These are phyloP conservation scores for Noctua pronuba DNA, from an alignment of 2,888 invertebrate genomes.

Conservation along the genomic window DNA sequence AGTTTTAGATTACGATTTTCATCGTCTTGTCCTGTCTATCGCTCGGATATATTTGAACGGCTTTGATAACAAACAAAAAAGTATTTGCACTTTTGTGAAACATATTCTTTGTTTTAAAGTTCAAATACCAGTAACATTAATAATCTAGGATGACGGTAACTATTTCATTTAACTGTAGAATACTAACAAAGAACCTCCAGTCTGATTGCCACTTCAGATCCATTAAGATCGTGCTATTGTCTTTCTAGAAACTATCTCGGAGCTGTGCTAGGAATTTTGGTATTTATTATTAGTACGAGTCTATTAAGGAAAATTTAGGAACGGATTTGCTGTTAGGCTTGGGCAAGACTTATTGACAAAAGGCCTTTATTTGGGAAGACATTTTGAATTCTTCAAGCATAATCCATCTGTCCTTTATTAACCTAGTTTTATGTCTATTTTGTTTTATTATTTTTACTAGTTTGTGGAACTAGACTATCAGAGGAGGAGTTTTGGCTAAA, in stretches of 20 bases:
- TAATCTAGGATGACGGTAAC: not conserved
- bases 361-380: not conserved
- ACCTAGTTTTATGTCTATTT: not conserved
- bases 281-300: slow-evolving; percentile 8
- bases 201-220: slow-evolving; percentile 48
- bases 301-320: not conserved
- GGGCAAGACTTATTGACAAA: not conserved
- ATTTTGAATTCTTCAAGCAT: not conserved
- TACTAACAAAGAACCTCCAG: slow-evolving; percentile 42
- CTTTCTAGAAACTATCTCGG: slow-evolving; percentile 27
- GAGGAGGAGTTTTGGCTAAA: too few relatives aligned
- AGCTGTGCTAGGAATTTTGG: slow-evolving; percentile 11
- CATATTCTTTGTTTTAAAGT: slow-evolving; percentile 17
- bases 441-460: not conserved
- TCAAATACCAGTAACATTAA: slow-evolving; percentile 16
- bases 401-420: not conserved
- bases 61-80: not conserved
- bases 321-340: not conserved
- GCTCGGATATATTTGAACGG: too few relatives aligned
- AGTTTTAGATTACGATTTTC: too few relatives aligned
- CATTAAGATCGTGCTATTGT: slow-evolving; percentile 46
- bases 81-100: not conserved
- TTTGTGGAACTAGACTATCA: not conserved
- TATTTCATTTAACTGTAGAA: slow-evolving; percentile 23
- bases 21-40: too few relatives aligned